Conservation (phyloP, 2,113 vertebrate genomes). For the Xenopus laevis region DNA sequence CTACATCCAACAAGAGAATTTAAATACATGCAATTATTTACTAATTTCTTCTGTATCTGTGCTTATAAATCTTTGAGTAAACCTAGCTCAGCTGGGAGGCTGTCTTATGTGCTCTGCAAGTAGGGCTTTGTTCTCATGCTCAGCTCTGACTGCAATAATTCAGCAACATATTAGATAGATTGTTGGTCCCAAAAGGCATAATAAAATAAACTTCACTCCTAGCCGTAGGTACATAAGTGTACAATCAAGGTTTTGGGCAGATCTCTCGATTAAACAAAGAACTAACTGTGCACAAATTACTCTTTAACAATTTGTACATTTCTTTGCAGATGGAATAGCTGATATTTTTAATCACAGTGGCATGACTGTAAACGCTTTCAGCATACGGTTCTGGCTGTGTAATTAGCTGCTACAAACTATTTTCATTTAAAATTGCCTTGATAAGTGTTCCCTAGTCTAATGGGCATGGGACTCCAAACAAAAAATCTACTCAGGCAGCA, state of each 20-base stretch:
- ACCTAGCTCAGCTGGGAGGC: conserved; percentile 73
- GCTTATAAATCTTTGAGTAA: conserved; percentile 82
- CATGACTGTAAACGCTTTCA: conserved; percentile 57
- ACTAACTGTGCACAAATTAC: conserved; percentile 77
- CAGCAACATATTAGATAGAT: conserved; percentile 85
- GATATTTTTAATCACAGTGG: conserved; percentile 66
- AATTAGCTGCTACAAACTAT: conserved; percentile 65
- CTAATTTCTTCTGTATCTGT: conserved; percentile 73
- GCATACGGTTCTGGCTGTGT: conserved; percentile 49
- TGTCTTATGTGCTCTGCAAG: conserved; percentile 65
- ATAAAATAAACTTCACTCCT: conserved; percentile 83
- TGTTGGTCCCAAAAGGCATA: conserved; percentile 75
- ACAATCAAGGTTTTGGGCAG: conserved; percentile 75
- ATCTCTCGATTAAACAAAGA: conserved; percentile 78
- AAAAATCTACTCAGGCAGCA: conserved; percentile 38
- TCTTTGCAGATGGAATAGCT: conserved; percentile 74
- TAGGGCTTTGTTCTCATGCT: conserved; percentile 81
- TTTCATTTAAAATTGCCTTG: conserved; percentile 60
- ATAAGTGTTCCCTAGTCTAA: conserved; percentile 53
- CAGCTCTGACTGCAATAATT: conserved; percentile 83
- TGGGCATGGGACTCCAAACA: conserved; percentile 49
- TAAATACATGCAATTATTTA: conserved; percentile 73
- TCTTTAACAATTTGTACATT: conserved; percentile 81
- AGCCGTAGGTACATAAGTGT: conserved; percentile 76
- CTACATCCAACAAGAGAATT: conserved; percentile 58